Evolutionary conservation across 2,797 vertebrate species (phyloP).

Genomic region (Scolopax rusticola): DNA sequence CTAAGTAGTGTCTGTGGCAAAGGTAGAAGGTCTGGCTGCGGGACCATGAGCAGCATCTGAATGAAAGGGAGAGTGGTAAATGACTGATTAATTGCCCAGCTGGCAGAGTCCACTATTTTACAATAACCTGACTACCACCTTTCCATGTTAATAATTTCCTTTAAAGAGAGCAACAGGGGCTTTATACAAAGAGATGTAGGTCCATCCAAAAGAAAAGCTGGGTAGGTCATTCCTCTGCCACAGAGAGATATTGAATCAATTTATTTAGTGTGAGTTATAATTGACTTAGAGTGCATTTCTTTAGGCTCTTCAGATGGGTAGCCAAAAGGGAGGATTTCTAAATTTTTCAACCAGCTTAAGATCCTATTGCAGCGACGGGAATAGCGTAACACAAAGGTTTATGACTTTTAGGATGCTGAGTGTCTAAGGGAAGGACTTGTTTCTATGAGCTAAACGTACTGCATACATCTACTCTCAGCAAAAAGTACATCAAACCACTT

Average conservation of each 20-base stretch:
- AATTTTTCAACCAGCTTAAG: neutral
- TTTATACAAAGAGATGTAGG: neutral
- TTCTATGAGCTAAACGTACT: neutral
- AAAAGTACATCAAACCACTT: neutral
- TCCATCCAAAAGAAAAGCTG: slow-evolving; percentile 1
- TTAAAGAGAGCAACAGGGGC: neutral
- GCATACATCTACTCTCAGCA: neutral
- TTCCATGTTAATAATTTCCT: neutral
- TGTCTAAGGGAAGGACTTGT: neutral
- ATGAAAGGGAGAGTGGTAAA: neutral
- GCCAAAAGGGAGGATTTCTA: slow-evolving; percentile 3
- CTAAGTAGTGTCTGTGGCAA: neutral
- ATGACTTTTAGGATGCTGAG: neutral
- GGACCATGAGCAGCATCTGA: neutral
- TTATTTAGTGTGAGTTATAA: slow-evolving; percentile 1
- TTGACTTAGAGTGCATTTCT: neutral
- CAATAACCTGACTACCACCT: neutral
- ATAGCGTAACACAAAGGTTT: neutral
- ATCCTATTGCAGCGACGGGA: neutral
- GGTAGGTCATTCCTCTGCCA: neutral
- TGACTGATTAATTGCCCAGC: neutral
- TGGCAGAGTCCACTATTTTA: neutral
- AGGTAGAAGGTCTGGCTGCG: neutral
- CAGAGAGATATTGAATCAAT: neutral
- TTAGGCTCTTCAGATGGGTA: neutral